Evolutionary conservation across 2,888 invertebrate species (phyloP).

Genomic region (Sphecodes monilicornis): DNA sequence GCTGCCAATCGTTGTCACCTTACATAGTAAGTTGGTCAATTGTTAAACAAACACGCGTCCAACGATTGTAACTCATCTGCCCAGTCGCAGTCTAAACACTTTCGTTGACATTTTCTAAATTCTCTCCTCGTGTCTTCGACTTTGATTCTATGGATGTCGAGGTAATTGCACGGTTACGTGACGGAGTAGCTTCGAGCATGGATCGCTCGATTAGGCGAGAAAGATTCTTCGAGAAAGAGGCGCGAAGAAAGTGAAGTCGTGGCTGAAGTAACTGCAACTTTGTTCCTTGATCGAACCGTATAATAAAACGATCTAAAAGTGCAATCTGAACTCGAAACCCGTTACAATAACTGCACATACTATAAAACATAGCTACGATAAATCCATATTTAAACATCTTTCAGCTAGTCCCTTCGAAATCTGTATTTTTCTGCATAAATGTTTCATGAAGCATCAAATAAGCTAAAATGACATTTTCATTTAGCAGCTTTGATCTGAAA

Average conservation of each 20-base stretch:
- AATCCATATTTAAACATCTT: no score
- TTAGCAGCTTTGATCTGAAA: no score
- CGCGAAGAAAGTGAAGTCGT: conserved; percentile 43
- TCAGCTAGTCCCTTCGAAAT: no score
- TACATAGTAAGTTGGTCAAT: conserved; percentile 40
- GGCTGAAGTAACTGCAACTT: neutral
- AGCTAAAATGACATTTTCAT: no score
- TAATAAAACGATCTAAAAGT: neutral
- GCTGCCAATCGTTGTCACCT: conserved; percentile 18
- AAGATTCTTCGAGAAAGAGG: conserved; percentile 8
- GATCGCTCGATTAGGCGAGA: conserved; percentile 21
- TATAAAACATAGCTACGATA: no score
- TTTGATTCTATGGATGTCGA: neutral
- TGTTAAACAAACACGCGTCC: conserved; percentile 13
- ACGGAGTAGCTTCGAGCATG: conserved; percentile 10
- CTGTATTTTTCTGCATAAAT: no score
- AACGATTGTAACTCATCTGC: conserved; percentile 12
- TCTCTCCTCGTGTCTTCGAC: conserved; percentile 8
- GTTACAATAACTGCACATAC: no score
- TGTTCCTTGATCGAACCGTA: neutral
- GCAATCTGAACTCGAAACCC: neutral
- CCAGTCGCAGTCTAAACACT: neutral
- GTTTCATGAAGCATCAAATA: no score
- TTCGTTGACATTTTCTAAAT: conserved; percentile 2
- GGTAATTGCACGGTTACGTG: conserved; percentile 21